phyloP scores from a whole-genome alignment of 2,888 invertebrate genomes.

The Metalampra italica region DNA sequence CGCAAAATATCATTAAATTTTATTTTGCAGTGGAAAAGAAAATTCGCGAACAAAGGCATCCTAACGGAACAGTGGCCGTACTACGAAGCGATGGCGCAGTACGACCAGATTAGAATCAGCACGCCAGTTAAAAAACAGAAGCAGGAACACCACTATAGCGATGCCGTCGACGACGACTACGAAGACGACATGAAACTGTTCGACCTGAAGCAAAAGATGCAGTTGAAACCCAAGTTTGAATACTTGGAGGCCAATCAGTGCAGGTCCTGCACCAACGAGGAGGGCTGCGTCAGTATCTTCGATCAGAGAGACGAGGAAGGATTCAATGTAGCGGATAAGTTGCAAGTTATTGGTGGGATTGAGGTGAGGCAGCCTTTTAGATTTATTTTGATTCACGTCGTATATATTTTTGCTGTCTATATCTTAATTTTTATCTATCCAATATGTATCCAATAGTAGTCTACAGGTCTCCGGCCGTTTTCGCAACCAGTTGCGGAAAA shows the following conservation, averaged over 20 bases:
- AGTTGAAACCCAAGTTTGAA: conserved; percentile 41
- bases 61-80: conserved; percentile 67
- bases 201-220: conserved; percentile 54
- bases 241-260: conserved; percentile 37
- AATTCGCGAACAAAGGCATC: conserved; percentile 63
- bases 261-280: conserved; percentile 49
- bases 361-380: conserved; percentile 36
- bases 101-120: conserved; percentile 33
- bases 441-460: no score
- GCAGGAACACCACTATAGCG: conserved; percentile 19
- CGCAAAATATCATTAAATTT: no score
- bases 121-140: conserved; percentile 25
- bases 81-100: conserved; percentile 53
- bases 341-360: conserved; percentile 51
- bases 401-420: no score
- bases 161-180: conserved; percentile 39
- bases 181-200: conserved; percentile 66
- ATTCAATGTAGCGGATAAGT: conserved; percentile 48
- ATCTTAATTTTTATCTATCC: no score
- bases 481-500: no score
- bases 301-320: conserved; percentile 46
- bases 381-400: not conserved
- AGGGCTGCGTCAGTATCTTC: conserved; percentile 50
- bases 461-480: no score
- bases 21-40: conserved; percentile 62